Evolutionary conservation across 2,113 vertebrate species (phyloP).

Genomic region (Guaruba guarouba): DNA sequence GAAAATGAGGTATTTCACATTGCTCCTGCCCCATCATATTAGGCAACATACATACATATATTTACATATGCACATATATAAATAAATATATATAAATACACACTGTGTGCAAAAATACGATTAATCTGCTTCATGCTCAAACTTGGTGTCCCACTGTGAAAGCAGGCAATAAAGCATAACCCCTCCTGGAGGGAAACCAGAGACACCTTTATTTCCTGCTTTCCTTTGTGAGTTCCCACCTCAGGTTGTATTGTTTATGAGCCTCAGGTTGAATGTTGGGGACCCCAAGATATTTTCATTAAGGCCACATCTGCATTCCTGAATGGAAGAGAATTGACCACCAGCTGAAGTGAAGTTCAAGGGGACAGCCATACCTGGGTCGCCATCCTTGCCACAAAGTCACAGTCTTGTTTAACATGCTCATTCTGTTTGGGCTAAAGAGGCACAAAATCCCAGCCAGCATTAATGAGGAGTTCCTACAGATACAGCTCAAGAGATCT

Average conservation of each 20-base stretch:
- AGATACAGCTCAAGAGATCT: background rate
- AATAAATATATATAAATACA: background rate
- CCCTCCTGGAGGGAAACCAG: background rate
- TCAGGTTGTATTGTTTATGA: background rate
- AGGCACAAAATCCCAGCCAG: background rate
- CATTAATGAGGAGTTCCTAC: background rate
- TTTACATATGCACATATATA: background rate
- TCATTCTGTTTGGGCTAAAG: background rate
- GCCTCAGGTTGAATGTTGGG: background rate
- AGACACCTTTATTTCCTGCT: background rate
- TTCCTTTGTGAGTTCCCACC: background rate
- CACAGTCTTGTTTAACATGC: background rate
- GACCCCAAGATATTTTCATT: rapidly evolving
- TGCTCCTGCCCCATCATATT: background rate
- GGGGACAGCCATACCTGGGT: background rate
- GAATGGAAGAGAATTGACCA: background rate
- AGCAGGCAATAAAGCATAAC: background rate
- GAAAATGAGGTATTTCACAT: background rate
- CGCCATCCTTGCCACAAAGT: background rate
- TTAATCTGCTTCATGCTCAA: background rate
- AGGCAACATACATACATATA: background rate
- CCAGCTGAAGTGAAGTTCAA: background rate
- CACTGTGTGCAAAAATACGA: background rate
- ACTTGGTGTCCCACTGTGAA: background rate
- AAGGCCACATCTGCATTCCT: background rate